Evolutionary conservation across 2,113 vertebrate genomes (phyloP).

Genomic region (Agapornis roseicollis): DNA sequence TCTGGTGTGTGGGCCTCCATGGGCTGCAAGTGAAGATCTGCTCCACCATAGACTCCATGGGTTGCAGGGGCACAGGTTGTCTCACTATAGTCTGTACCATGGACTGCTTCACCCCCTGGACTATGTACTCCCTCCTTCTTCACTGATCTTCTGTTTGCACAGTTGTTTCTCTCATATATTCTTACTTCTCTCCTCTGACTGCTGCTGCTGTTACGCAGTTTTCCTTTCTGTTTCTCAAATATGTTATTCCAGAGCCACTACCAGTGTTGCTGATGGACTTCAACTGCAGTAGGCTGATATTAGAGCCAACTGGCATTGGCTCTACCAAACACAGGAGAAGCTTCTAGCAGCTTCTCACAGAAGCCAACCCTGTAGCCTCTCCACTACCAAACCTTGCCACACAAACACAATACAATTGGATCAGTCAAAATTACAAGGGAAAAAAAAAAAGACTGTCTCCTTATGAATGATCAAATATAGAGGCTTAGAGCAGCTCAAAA

Average conservation of each 20-base stretch:
- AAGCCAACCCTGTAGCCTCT: not conserved
- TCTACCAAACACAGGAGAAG: not conserved
- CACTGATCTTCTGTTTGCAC: not conserved
- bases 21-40: not conserved
- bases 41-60: not conserved
- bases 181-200: not conserved
- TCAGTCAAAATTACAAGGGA: not conserved
- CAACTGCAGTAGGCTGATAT: not conserved
- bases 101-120: not conserved
- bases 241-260: not conserved
- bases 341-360: not conserved
- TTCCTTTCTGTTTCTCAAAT: not conserved
- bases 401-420: not conserved
- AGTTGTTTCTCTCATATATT: not conserved
- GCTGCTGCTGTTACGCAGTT: not conserved
- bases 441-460: not conserved
- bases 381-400: not conserved
- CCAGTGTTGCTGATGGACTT: not conserved
- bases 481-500: not conserved
- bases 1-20: not conserved
- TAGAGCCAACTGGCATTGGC: not conserved
- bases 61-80: not conserved
- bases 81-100: not conserved
- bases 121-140: not conserved
- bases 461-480: not conserved